phyloP scores from a whole-genome alignment of 2,888 invertebrate genomes.

The Drosophila gaucha region DNA sequence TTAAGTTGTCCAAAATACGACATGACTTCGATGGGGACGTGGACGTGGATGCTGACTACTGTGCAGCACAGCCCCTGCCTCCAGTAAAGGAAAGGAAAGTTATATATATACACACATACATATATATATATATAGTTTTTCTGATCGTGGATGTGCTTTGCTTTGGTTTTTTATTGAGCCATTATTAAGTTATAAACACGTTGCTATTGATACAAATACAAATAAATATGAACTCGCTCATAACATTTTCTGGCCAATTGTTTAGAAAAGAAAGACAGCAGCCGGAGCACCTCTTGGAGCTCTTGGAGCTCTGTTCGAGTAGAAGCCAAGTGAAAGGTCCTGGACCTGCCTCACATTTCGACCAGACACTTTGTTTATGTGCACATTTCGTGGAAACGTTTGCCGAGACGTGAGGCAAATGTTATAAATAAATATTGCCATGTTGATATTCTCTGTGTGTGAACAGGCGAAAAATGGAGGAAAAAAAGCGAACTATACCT shows the following conservation, averaged over 20 bases:
- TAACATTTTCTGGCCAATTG: slow-evolving; percentile 34
- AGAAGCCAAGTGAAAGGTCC: slow-evolving; percentile 67
- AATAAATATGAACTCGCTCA: slow-evolving; percentile 63
- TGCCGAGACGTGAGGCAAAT: slow-evolving; percentile 26
- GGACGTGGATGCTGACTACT: slow-evolving; percentile 52
- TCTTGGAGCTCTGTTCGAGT: too few species aligned
- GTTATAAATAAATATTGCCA: slow-evolving; percentile 77
- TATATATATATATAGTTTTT: slow-evolving; percentile 3
- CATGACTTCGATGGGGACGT: slow-evolving; percentile 44
- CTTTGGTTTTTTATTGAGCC: slow-evolving; percentile 76
- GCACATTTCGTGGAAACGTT: slow-evolving; percentile 63
- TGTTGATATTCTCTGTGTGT: slow-evolving; percentile 69
- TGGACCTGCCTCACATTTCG: slow-evolving; percentile 54
- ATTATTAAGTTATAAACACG: slow-evolving; percentile 81
- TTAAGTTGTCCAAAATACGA: slow-evolving; percentile 69
- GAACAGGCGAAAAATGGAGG: slow-evolving; percentile 36
- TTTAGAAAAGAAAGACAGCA: slow-evolving; percentile 59
- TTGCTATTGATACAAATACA: slow-evolving; percentile 77
- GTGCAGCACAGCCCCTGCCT: slow-evolving; percentile 45
- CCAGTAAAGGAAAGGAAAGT: slow-evolving; percentile 69
- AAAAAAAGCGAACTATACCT: slow-evolving; percentile 3
- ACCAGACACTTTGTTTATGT: slow-evolving; percentile 62
- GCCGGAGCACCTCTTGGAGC: slow-evolving; percentile 20
- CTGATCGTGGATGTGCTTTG: slow-evolving; percentile 37
- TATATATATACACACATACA: neutral